These are phyloP conservation scores for Ascidia mentula DNA, from an alignment of 23 tunicate genomes.

Conservation along the genomic window DNA sequence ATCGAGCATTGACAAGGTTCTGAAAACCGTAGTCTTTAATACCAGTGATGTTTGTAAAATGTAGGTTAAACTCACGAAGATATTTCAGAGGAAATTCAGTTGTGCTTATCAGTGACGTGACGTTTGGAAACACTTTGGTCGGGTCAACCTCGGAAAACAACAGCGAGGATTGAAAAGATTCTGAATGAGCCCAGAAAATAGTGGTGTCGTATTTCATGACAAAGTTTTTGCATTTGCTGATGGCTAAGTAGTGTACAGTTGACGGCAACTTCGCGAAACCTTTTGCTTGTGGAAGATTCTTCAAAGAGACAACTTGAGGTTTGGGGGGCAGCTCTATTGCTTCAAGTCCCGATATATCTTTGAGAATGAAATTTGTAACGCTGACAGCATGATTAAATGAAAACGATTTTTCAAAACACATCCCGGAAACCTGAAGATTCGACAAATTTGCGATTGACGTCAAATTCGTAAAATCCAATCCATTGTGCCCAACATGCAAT, in stretches of 20 bases:
- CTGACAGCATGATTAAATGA: not conserved
- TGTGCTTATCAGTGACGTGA: too few relatives aligned
- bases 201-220: not conserved
- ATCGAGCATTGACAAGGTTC: not conserved
- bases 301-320: not conserved
- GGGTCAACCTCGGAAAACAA: not conserved
- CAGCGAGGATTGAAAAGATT: too few relatives aligned
- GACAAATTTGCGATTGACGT: not conserved
- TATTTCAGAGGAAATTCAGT: too few relatives aligned
- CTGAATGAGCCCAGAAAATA: too few relatives aligned
- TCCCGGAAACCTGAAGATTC: not conserved
- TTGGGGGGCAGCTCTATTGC: not conserved
- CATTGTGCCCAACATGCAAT: not conserved
- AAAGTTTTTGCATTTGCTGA: not conserved
- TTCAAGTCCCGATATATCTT: not conserved
- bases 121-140: too few relatives aligned
- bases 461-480: not conserved
- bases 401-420: not conserved
- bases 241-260: not conserved
- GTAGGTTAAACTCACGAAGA: not conserved
- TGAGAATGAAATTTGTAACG: not conserved
- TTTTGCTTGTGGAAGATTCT: not conserved
- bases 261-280: not conserved
- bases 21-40: not conserved
- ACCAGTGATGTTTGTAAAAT: not conserved